Conservation (phyloP, 2,797 vertebrate genomes). For the Chrysolophus pictus region DNA sequence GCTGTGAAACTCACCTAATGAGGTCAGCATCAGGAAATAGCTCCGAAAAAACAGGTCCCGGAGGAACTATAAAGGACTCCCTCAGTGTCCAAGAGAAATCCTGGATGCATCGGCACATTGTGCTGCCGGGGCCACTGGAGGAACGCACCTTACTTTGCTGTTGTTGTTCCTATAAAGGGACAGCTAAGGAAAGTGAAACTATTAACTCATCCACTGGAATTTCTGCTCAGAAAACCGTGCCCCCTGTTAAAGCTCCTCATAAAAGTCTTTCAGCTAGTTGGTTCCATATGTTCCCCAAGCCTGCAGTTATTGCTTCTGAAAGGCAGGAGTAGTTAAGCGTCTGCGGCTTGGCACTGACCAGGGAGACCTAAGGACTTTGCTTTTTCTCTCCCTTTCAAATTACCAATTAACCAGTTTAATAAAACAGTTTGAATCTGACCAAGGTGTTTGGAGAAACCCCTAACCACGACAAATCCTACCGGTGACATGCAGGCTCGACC, state of each 20-base stretch:
- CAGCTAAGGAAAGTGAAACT: conserved; percentile 75
- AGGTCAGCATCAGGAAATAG: conserved; percentile 74
- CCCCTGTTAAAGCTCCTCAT: conserved; percentile 75
- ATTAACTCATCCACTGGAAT: conserved; percentile 77
- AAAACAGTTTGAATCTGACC: conserved; percentile 52
- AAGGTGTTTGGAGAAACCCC: not conserved
- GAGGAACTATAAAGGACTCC: conserved; percentile 58
- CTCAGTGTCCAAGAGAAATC: conserved; percentile 49
- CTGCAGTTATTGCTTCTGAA: conserved; percentile 76
- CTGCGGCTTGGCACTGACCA: conserved; percentile 75
- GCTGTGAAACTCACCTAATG: conserved; percentile 75
- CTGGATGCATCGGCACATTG: conserved; percentile 63
- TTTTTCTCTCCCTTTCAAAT: conserved; percentile 36
- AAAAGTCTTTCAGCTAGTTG: conserved; percentile 75
- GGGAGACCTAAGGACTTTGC: conserved; percentile 61
- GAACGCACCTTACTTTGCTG: conserved; percentile 36
- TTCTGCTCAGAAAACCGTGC: conserved; percentile 71
- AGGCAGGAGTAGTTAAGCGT: conserved; percentile 76
- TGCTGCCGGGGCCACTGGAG: not conserved
- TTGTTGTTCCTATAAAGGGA: conserved; percentile 72
- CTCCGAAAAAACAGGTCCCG: conserved; percentile 46
- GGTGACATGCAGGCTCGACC: fast-evolving
- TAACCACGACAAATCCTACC: not conserved
- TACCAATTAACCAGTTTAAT: conserved; percentile 67
- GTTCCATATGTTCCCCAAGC: conserved; percentile 77